Evolutionary conservation across 1,140 invertebrate species (phyloP).

Genomic region (Reticulitermes speratus): DNA sequence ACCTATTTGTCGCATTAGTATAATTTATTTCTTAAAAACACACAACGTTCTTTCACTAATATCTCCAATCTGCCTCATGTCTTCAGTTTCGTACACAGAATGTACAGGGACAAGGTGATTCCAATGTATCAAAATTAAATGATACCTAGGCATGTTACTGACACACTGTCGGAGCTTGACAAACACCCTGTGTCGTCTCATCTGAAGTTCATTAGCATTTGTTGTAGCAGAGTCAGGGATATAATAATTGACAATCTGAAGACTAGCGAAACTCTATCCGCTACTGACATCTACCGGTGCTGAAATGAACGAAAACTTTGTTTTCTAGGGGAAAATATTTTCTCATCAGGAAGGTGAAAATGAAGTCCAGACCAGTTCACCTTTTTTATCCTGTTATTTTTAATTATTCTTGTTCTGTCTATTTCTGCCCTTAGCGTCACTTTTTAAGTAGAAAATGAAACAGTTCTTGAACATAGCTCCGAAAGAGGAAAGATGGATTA

Average conservation of each 20-base stretch:
- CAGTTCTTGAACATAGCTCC: too few relatives aligned
- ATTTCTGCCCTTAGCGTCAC: not conserved
- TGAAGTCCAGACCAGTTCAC: not conserved
- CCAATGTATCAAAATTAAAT: too few relatives aligned
- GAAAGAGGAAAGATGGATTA: too few relatives aligned
- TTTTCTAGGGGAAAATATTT: not conserved
- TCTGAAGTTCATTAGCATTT: not conserved
- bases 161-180: too few relatives aligned
- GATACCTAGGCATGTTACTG: too few relatives aligned
- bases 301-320: slow-evolving; percentile 15
- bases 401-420: not conserved
- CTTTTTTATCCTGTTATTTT: not conserved
- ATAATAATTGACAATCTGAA: slow-evolving; percentile 19
- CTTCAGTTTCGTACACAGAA: too few relatives aligned
- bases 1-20: too few relatives aligned
- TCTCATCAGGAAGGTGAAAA: slow-evolving; percentile 11
- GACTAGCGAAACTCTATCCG: not conserved
- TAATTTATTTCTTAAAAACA: too few relatives aligned
- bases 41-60: too few relatives aligned
- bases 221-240: not conserved
- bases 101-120: too few relatives aligned
- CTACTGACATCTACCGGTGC: not conserved
- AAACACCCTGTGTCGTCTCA: not conserved
- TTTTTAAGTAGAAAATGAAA: too few relatives aligned
- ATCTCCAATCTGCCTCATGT: too few relatives aligned